Conservation (phyloP, 1,140 invertebrate species). For the Temnothorax longispinosus region DNA sequence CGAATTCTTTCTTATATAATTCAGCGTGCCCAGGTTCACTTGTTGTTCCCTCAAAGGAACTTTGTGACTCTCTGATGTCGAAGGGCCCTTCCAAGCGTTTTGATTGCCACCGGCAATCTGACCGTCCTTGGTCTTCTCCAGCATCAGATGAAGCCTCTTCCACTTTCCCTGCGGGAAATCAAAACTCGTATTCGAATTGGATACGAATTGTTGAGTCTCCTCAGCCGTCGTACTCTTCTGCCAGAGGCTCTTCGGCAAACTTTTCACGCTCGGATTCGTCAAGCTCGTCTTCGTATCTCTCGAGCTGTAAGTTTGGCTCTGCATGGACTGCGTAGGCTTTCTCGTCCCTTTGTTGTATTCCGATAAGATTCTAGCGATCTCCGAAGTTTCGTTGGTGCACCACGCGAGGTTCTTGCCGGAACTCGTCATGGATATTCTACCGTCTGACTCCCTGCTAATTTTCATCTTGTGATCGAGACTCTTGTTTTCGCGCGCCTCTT, state of each 20-base stretch:
- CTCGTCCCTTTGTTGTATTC: slow-evolving; percentile 72
- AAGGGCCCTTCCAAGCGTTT: neutral
- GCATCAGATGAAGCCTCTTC: slow-evolving; percentile 52
- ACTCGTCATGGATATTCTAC: neutral
- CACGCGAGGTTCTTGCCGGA: slow-evolving; percentile 27
- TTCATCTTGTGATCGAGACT: neutral
- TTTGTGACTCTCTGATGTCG: neutral
- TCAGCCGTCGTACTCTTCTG: neutral
- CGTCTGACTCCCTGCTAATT: neutral
- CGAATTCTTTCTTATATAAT: neutral
- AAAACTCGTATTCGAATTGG: slow-evolving; percentile 17
- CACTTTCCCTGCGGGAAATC: slow-evolving; percentile 61
- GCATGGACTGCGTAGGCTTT: slow-evolving; percentile 23
- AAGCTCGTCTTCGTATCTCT: slow-evolving; percentile 20
- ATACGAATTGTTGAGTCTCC: neutral
- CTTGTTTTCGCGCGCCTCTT: neutral
- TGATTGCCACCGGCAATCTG: neutral
- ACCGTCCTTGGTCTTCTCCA: slow-evolving; percentile 52
- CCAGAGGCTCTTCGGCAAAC: neutral
- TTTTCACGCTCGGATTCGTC: neutral
- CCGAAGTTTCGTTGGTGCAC: slow-evolving; percentile 66
- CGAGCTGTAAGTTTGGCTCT: slow-evolving; percentile 11
- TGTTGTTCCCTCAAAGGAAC: slow-evolving; percentile 9
- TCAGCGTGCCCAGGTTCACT: neutral
- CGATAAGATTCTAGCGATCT: slow-evolving; percentile 76